These are phyloP conservation scores for Abrostola triplasia DNA, from an alignment of 2,888 invertebrate genomes.

Conservation along the genomic window DNA sequence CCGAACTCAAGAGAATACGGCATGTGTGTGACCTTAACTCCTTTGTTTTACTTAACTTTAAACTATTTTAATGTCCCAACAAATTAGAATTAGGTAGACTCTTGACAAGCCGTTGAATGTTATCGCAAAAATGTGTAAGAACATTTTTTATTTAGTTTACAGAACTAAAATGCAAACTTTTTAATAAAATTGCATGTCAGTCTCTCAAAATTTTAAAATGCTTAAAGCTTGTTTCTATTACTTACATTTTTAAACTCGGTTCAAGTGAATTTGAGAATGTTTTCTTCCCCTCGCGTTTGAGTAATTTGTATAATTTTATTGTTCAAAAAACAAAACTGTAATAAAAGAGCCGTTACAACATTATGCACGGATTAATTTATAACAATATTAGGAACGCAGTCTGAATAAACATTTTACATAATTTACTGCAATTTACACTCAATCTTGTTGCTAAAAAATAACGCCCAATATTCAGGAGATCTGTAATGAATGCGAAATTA, in stretches of 20 bases:
- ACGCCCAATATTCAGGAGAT: conserved; percentile 75
- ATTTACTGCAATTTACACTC: conserved; percentile 72
- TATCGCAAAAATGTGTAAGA: conserved; percentile 20
- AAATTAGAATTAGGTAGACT: conserved; percentile 57
- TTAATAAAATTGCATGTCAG: conserved; percentile 16
- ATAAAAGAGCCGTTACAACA: conserved; percentile 25
- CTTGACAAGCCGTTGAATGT: conserved; percentile 45
- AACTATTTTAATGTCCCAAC: conserved; percentile 69
- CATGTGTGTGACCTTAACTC: conserved; percentile 63
- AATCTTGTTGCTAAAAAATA: conserved; percentile 68
- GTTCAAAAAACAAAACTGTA: conserved; percentile 34
- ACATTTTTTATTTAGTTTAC: conserved; percentile 16
- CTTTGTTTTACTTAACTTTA: conserved; percentile 59
- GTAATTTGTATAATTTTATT: conserved; percentile 46
- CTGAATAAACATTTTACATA: conserved; percentile 60
- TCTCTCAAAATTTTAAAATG: conserved; percentile 21
- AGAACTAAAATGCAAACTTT: conserved; percentile 18
- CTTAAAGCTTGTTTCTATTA: conserved; percentile 10
- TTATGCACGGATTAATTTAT: conserved; percentile 56
- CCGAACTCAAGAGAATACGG: conserved; percentile 66
- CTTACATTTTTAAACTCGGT: conserved; percentile 17
- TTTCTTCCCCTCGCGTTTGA: conserved; percentile 17
- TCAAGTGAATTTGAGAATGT: conserved; percentile 30
- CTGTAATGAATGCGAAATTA: conserved; percentile 86
- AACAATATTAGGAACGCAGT: conserved; percentile 51